Evolutionary conservation across 1,140 invertebrate genomes (phyloP).

Genomic region (Apocrypta bakeri): DNA sequence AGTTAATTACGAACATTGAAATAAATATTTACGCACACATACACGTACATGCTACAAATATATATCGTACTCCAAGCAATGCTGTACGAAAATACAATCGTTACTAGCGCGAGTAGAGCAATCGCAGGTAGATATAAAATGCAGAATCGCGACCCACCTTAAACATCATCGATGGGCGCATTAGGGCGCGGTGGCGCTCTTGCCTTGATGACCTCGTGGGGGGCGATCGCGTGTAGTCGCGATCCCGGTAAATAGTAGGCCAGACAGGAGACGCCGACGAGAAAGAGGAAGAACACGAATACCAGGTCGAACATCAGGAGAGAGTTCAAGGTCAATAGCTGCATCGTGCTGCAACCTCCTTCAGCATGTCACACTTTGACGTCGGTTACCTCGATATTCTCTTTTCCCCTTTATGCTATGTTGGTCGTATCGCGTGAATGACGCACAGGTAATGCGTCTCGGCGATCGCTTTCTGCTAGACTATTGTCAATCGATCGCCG

Average conservation of each 20-base stretch:
- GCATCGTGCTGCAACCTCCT: slow-evolving; percentile 77
- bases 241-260: slow-evolving; percentile 84
- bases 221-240: slow-evolving; percentile 66
- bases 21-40: too few relatives aligned
- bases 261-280: slow-evolving; percentile 86
- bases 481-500: slow-evolving; percentile 23
- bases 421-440: too few relatives aligned
- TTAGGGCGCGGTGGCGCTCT: slow-evolving; percentile 63
- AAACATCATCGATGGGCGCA: slow-evolving; percentile 72
- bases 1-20: too few relatives aligned
- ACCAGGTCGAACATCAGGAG: slow-evolving; percentile 90
- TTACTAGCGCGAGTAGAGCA: too few relatives aligned
- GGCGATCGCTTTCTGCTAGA: not conserved
- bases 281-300: slow-evolving; percentile 89
- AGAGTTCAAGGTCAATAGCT: slow-evolving; percentile 87
- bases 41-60: too few relatives aligned
- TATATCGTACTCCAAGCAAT: too few relatives aligned
- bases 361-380: slow-evolving; percentile 65
- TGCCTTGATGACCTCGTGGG: slow-evolving; percentile 69
- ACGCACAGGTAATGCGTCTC: not conserved
- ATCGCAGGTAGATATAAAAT: not conserved
- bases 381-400: slow-evolving; percentile 14
- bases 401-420: not conserved
- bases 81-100: too few relatives aligned
- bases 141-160: slow-evolving; percentile 65